A percentile compares a stretch with the other conserved stretches of the same genome.
Conservation (phyloP, 2,797 vertebrate species). For the Danio choprae region DNA sequence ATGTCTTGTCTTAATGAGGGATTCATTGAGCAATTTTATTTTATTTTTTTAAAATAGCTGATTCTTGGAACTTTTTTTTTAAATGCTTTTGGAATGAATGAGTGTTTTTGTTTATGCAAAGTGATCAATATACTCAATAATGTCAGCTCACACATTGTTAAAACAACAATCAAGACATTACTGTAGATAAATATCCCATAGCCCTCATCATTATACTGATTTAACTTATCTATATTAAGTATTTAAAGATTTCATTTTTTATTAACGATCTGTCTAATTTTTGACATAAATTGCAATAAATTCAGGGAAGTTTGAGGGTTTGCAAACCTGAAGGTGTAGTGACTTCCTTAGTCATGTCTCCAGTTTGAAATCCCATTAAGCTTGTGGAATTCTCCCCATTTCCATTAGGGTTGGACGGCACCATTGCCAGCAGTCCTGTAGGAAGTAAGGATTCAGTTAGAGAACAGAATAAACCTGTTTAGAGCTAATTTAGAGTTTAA, state of each 20-base stretch:
- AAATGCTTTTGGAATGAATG: too few species aligned
- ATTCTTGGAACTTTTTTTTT: too few species aligned
- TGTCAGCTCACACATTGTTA: too few species aligned
- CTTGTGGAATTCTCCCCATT: slow-evolving; percentile 79
- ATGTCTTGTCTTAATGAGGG: too few species aligned
- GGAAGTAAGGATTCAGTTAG: slow-evolving; percentile 27
- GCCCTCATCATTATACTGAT: too few species aligned
- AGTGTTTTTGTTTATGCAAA: too few species aligned
- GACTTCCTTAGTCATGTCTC: slow-evolving; percentile 76
- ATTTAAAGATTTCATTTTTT: neutral
- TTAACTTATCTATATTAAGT: too few species aligned
- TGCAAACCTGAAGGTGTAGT: slow-evolving; percentile 77
- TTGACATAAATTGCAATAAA: neutral
- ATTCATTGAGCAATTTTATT: too few species aligned
- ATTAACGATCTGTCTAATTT: neutral
- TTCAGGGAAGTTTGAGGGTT: neutral
- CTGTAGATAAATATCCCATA: too few species aligned
- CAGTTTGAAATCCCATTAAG: slow-evolving; percentile 81
- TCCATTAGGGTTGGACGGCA: slow-evolving; percentile 88
- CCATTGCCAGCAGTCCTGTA: slow-evolving; percentile 91
- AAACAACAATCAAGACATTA: too few species aligned
- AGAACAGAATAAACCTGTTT: neutral
- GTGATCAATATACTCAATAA: too few species aligned
- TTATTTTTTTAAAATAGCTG: too few species aligned
- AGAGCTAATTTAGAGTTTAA: neutral